phyloP scores from a whole-genome alignment of 2,113 vertebrate genomes.

The Ceyx cyanopectus region DNA sequence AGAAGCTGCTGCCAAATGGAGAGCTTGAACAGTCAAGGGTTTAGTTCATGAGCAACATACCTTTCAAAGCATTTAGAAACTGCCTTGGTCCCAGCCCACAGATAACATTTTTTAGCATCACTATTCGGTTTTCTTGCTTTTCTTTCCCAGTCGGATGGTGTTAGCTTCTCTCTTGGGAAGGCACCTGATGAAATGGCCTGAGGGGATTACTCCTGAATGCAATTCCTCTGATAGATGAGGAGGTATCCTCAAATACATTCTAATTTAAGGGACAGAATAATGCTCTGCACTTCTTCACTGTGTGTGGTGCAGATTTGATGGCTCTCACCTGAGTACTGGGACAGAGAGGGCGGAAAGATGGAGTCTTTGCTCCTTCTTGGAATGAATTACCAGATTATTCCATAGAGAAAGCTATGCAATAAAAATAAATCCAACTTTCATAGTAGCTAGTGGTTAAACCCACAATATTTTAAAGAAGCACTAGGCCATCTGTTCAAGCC shows the following conservation, averaged over 20 bases:
- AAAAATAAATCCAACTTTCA: background rate
- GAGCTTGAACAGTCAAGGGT: background rate
- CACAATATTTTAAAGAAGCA: background rate
- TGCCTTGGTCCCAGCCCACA: background rate
- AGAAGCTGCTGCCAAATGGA: background rate
- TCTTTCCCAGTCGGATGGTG: background rate
- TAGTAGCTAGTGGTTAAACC: background rate
- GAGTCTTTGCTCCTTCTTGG: background rate
- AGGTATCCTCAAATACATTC: rapidly evolving
- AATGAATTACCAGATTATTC: background rate
- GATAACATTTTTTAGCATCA: background rate
- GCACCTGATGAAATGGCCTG: background rate
- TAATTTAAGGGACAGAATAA: background rate
- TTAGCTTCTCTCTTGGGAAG: background rate
- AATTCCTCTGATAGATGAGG: background rate
- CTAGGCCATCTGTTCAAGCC: background rate
- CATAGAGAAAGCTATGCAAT: background rate
- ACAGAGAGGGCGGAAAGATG: background rate
- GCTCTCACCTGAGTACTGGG: background rate
- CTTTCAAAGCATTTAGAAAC: background rate
- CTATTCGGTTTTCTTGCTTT: background rate
- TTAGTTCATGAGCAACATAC: background rate
- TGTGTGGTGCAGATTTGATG: background rate
- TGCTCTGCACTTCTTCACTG: background rate
- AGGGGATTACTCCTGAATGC: background rate